phyloP scores from a whole-genome alignment of 2,113 vertebrate genomes.

The Brachypodius melanocephalos region DNA sequence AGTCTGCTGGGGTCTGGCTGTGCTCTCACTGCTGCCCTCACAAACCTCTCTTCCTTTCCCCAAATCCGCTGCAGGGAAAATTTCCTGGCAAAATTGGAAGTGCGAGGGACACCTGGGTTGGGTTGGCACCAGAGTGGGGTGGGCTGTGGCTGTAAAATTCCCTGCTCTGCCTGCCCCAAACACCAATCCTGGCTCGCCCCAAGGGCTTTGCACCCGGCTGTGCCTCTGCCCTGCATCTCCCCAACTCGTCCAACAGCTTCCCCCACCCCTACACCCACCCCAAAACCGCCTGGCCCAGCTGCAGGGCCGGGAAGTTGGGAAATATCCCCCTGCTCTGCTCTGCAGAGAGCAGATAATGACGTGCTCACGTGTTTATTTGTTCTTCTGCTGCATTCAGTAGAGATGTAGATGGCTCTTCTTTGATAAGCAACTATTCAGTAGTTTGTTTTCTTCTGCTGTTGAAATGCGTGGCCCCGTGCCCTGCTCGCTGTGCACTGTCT shows the following conservation, averaged over 20 bases:
- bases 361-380: background rate
- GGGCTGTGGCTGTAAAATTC: background rate
- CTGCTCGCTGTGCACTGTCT: conserved; percentile 10
- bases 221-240: background rate
- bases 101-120: rapidly evolving
- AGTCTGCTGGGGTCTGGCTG: background rate
- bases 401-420: conserved; percentile 17
- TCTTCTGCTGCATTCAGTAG: background rate
- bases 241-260: background rate
- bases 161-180: background rate
- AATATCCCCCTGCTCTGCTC: background rate
- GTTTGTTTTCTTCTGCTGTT: conserved; percentile 52
- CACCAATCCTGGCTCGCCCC: rapidly evolving
- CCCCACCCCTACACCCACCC: background rate
- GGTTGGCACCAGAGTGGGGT: background rate
- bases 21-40: background rate
- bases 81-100: background rate
- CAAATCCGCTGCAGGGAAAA: background rate
- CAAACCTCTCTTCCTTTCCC: background rate
- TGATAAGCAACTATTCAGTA: conserved; percentile 43
- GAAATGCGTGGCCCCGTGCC: conserved; percentile 35
- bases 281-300: background rate
- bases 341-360: background rate
- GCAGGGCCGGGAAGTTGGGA: background rate
- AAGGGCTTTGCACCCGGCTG: background rate